A percentile compares a stretch with the other conserved stretches of the same genome.
These are phyloP conservation scores for Cirrhinus molitorella DNA, from an alignment of 2,797 vertebrate species.

Conservation along the genomic window DNA sequence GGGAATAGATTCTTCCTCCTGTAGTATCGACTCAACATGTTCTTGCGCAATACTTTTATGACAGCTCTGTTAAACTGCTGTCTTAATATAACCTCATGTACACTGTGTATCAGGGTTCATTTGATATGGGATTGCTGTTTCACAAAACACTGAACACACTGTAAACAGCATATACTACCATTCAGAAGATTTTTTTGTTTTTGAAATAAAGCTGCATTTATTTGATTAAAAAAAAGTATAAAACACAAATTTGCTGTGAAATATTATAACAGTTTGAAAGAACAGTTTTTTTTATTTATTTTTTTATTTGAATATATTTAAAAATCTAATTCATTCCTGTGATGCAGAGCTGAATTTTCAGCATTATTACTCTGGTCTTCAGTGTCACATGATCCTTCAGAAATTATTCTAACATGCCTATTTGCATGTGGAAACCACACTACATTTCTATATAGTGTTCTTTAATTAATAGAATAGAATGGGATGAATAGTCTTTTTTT, in stretches of 20 bases:
- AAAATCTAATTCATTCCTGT: not conserved
- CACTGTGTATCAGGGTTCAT: not conserved
- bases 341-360: not conserved
- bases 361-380: not conserved
- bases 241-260: too few species aligned
- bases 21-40: not conserved
- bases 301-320: too few species aligned
- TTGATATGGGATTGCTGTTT: not conserved
- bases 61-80: not conserved
- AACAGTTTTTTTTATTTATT: too few species aligned
- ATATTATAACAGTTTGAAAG: too few species aligned
- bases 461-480: not conserved
- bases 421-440: not conserved
- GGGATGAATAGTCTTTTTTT: too few species aligned
- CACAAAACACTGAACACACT: not conserved
- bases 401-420: too few species aligned
- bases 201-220: not conserved
- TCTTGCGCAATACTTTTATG: not conserved
- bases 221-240: too few species aligned
- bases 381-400: not conserved
- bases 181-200: not conserved
- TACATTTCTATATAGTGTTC: rapidly evolving
- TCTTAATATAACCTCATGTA: not conserved
- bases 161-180: not conserved
- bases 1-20: not conserved